Evolutionary conservation across 2,113 vertebrate genomes (phyloP).

Genomic region (rat (Rattus norvegicus)): GRCr8 NC_086027.1:81805501-81806000

Average conservation of each 20-base stretch:
- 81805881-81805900: neutral
- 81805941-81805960: neutral
- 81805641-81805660: neutral
- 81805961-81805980: neutral
- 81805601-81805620: too few species aligned
- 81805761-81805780: neutral
- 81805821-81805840: constrained; percentile 2
- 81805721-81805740: neutral
- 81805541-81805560: too few species aligned
- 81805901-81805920: neutral
- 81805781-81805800: neutral
- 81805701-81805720: neutral
- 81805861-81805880: neutral
- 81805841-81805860: constrained; percentile 4
- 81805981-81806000: neutral
- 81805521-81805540: neutral
- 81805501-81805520: neutral
- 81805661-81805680: neutral
- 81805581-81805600: neutral
- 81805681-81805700: neutral
- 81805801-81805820: neutral
- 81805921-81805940: neutral
- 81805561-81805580: neutral
- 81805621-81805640: too few species aligned
- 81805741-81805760: neutral